phyloP scores from a whole-genome alignment of 2,797 vertebrate genomes.

The Allobates femoralis region DNA sequence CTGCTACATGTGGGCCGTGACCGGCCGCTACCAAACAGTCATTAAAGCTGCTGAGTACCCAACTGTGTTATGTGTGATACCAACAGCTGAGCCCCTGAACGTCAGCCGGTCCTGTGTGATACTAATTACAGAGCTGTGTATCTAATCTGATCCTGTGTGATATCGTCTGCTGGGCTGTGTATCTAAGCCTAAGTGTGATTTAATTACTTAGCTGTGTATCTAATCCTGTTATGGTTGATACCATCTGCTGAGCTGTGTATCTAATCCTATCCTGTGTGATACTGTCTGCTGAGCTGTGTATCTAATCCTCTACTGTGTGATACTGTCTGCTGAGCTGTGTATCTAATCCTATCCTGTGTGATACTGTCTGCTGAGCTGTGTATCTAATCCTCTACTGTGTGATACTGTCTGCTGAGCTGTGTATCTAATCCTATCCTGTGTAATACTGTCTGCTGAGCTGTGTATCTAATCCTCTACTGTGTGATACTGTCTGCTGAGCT shows the following conservation, averaged over 20 bases:
- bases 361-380: neutral
- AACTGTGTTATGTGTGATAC: neutral
- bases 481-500: neutral
- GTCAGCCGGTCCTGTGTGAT: neutral
- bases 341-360: neutral
- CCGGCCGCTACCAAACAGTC: too few relatives aligned
- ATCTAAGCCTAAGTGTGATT: too few relatives aligned
- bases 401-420: neutral
- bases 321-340: neutral
- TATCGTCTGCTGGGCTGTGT: too few relatives aligned
- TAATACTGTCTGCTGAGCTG: neutral
- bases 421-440: neutral
- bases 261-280: neutral
- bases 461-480: neutral
- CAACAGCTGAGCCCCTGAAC: neutral
- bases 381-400: neutral
- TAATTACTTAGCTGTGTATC: too few relatives aligned
- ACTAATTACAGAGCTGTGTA: neutral
- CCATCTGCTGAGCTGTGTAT: neutral
- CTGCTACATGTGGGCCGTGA: neutral
- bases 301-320: neutral
- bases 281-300: neutral
- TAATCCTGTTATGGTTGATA: too few relatives aligned
- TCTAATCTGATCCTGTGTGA: too few relatives aligned
- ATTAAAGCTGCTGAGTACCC: neutral